Conservation (phyloP, 2,113 vertebrate species). For the Cyprinus carpio region DNA sequence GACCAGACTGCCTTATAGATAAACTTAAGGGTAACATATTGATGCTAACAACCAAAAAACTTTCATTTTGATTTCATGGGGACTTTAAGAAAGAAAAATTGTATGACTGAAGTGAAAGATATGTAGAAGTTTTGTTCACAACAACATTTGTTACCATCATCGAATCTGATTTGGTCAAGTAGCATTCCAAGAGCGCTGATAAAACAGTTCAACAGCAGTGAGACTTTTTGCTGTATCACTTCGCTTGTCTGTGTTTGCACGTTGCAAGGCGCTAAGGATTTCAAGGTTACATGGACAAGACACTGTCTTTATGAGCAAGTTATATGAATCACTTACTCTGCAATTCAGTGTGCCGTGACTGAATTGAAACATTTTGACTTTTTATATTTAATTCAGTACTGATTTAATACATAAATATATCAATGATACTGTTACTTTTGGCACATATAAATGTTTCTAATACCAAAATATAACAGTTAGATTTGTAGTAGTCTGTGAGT, state of each 20-base stretch:
- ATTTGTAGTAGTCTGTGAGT: background rate
- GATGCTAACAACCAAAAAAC: too few species aligned
- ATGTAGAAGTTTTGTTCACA: background rate
- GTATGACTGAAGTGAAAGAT: background rate
- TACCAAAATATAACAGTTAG: background rate
- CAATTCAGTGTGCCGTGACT: too few species aligned
- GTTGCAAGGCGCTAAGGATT: background rate
- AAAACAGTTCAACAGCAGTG: background rate
- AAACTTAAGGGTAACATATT: too few species aligned
- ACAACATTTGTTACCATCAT: too few species aligned
- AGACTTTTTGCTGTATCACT: background rate
- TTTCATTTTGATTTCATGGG: too few species aligned
- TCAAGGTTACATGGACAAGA: background rate
- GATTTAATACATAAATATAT: background rate
- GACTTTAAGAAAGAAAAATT: background rate
- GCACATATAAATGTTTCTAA: background rate
- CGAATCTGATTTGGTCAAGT: too few species aligned
- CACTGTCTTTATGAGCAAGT: background rate
- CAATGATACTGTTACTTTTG: background rate
- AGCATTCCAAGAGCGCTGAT: too few species aligned
- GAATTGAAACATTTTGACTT: background rate
- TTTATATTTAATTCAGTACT: background rate
- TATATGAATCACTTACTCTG: background rate
- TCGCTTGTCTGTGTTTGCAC: background rate
- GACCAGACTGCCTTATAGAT: too few species aligned